Percentiles rank a stretch among this genome's conserved stretches.
These are phyloP conservation scores for Cyanoderma ruficeps DNA, from an alignment of 2,113 vertebrate genomes.

Conservation along the genomic window DNA sequence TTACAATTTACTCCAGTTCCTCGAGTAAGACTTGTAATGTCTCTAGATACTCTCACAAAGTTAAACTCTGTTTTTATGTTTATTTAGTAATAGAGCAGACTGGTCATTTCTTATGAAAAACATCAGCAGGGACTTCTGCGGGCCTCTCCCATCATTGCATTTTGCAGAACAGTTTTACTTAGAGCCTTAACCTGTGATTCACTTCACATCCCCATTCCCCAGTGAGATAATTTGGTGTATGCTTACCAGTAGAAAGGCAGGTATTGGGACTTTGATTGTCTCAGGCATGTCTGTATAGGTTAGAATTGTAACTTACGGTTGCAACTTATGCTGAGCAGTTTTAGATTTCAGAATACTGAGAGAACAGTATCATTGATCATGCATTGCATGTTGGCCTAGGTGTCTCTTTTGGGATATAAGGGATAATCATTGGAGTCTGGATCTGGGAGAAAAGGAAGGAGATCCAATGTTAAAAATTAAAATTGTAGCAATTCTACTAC, in stretches of 20 bases:
- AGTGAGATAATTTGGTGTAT: background rate
- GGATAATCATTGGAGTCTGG: background rate
- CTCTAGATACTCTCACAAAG: background rate
- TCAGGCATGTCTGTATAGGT: background rate
- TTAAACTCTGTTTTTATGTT: background rate
- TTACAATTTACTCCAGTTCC: background rate
- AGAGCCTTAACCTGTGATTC: background rate
- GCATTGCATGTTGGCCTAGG: background rate
- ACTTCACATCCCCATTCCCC: background rate
- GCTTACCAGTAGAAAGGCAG: constrained; percentile 1
- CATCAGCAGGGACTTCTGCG: background rate
- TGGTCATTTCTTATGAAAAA: background rate
- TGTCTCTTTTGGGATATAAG: background rate
- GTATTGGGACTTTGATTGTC: background rate
- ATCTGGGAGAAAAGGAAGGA: background rate
- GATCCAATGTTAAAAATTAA: background rate
- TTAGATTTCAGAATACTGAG: background rate
- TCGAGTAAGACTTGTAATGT: background rate
- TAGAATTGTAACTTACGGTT: background rate
- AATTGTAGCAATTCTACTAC: background rate
- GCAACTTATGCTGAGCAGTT: background rate
- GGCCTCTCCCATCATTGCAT: background rate
- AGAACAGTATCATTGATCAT: background rate
- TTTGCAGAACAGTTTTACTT: background rate
- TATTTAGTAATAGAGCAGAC: background rate